phyloP scores from a whole-genome alignment of 30 jellyfish, hydroid and myxozoan species.

The Aurelia coerulea region DNA sequence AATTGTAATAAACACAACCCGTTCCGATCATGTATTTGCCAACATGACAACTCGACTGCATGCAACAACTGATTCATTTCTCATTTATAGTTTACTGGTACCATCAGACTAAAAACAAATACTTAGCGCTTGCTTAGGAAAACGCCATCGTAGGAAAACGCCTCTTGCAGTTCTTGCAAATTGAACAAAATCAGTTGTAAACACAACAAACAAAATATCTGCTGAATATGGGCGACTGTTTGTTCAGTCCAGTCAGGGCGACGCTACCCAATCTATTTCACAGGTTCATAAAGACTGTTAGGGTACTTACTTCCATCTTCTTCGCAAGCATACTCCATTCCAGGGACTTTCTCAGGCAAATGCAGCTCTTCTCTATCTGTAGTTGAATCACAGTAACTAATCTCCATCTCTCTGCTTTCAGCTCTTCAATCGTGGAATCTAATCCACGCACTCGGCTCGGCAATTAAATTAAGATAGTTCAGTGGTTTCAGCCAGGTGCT shows the following conservation, averaged over 20 bases:
- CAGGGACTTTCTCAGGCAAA: constrained; percentile 72
- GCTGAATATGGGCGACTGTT: too few relatives aligned
- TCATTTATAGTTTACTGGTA: background rate
- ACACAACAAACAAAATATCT: too few relatives aligned
- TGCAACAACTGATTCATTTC: background rate
- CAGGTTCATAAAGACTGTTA: too few relatives aligned
- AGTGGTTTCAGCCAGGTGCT: too few relatives aligned
- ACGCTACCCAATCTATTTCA: too few relatives aligned
- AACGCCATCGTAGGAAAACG: too few relatives aligned
- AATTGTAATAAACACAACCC: background rate
- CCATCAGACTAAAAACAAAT: background rate
- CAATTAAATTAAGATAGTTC: too few relatives aligned
- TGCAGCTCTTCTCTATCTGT: constrained; percentile 71
- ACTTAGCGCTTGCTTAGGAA: background rate
- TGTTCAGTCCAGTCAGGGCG: too few relatives aligned
- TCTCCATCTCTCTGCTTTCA: constrained; percentile 32
- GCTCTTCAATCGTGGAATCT: too few relatives aligned
- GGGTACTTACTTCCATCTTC: constrained; percentile 6
- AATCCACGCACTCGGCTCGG: too few relatives aligned
- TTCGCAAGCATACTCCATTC: constrained; percentile 47
- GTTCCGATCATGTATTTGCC: background rate
- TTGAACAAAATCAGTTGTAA: too few relatives aligned
- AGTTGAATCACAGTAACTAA: constrained; percentile 66
- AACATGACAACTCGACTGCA: background rate
- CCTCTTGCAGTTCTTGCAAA: too few relatives aligned